Percentiles rank a stretch among this genome's conserved stretches.
phyloP scores from a whole-genome alignment of 2,113 vertebrate species.

The Columba livia region DNA sequence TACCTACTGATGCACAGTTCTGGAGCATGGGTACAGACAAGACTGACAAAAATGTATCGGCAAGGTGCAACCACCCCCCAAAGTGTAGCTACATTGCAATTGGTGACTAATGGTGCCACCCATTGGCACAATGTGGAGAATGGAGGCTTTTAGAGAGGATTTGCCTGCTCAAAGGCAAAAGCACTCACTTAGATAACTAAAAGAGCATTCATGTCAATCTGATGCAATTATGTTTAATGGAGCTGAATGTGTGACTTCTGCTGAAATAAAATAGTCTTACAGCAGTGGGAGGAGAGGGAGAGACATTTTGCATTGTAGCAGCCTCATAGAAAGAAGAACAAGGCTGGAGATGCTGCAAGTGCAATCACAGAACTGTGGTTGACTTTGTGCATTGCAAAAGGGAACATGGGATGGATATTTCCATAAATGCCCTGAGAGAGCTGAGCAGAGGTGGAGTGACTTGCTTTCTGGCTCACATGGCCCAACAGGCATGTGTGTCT shows the following conservation, averaged over 20 bases:
- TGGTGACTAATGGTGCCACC: neutral
- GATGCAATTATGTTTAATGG: constrained; percentile 40
- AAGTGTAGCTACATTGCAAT: neutral
- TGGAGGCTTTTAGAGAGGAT: constrained; percentile 14
- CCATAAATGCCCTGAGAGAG: neutral
- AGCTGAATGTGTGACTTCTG: constrained; percentile 15
- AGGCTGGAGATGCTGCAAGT: neutral
- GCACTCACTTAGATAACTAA: neutral
- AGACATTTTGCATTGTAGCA: neutral
- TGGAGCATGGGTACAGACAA: neutral
- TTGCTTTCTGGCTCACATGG: neutral
- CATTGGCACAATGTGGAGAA: neutral
- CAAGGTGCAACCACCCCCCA: neutral
- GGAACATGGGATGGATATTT: neutral
- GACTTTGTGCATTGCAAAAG: neutral
- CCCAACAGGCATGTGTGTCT: neutral
- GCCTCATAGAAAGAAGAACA: neutral
- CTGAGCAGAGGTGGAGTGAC: neutral
- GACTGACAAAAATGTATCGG: neutral
- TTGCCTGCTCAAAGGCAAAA: constrained; percentile 3
- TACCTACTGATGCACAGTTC: neutral
- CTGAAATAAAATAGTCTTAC: constrained; percentile 7
- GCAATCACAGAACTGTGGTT: neutral
- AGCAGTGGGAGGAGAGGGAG: neutral
- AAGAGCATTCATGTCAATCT: constrained; percentile 36